Percentiles rank a stretch among this genome's conserved stretches.
These are phyloP conservation scores for Dromococcyx pavoninus DNA, from an alignment of 2,797 vertebrate genomes.

Conservation along the genomic window DNA sequence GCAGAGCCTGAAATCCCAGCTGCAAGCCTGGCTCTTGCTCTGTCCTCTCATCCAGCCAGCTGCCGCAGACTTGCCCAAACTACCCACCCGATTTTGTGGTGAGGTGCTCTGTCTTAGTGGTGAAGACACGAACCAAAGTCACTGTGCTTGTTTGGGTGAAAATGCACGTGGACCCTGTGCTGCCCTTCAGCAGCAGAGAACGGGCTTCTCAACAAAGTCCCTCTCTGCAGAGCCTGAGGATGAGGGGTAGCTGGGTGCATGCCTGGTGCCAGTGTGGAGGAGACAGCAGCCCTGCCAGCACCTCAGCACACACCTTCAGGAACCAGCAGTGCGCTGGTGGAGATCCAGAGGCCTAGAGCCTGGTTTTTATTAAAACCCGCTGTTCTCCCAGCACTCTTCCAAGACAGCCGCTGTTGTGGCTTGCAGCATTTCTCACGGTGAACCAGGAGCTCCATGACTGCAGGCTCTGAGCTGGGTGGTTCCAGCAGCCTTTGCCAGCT, in stretches of 20 bases:
- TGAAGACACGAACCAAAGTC: rapidly evolving
- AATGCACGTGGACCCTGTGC: rapidly evolving
- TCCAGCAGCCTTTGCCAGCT: background rate
- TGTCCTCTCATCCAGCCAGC: background rate
- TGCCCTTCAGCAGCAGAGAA: background rate
- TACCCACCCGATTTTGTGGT: background rate
- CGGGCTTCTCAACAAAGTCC: no score
- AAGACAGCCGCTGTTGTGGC: background rate
- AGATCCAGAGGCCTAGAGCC: background rate
- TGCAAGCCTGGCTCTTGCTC: background rate
- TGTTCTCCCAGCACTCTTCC: background rate
- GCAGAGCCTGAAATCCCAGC: background rate
- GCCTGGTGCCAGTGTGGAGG: background rate
- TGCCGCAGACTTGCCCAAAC: background rate
- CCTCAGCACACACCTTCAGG: background rate
- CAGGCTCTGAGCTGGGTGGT: background rate
- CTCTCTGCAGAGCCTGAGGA: rapidly evolving
- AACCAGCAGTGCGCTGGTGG: background rate
- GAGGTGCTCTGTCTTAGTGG: rapidly evolving
- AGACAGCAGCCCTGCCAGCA: background rate
- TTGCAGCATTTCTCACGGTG: background rate
- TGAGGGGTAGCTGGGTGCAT: rapidly evolving
- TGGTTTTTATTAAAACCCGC: background rate
- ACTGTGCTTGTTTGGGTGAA: rapidly evolving
- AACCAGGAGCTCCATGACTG: background rate